Percentiles rank a stretch among this genome's conserved stretches.
Evolutionary conservation across 2,797 vertebrate genomes (phyloP).

Genomic region (Lutra lutra): DNA sequence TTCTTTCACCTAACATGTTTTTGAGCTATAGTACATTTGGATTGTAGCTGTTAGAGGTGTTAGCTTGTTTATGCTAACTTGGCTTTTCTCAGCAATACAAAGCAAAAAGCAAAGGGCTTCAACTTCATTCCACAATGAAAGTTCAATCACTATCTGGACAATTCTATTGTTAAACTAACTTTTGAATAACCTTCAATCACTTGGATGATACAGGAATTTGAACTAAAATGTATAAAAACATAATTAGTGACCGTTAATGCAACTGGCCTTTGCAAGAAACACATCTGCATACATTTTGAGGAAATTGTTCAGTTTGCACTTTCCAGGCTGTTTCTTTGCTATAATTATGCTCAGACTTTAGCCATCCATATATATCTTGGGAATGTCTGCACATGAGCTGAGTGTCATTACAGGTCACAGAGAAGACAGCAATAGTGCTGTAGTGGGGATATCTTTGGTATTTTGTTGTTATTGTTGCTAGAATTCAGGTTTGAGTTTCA

Average conservation of each 20-base stretch:
- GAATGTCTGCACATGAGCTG: neutral
- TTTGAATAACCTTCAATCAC: neutral
- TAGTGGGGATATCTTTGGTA: neutral
- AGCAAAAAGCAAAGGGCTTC: neutral
- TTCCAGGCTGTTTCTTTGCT: neutral
- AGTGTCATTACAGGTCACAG: constrained; percentile 14
- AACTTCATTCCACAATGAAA: neutral
- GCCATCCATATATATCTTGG: neutral
- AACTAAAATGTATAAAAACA: neutral
- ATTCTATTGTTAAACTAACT: constrained; percentile 35
- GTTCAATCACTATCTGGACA: neutral
- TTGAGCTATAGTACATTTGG: neutral
- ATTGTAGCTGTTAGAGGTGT: neutral
- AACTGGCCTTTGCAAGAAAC: neutral
- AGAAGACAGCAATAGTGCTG: neutral
- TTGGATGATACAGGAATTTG: neutral
- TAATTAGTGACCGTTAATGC: constrained; percentile 38
- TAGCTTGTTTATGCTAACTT: constrained; percentile 28
- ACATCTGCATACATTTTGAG: neutral
- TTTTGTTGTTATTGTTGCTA: neutral
- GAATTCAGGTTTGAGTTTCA: neutral
- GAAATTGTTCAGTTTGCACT: constrained; percentile 16
- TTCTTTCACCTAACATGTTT: neutral
- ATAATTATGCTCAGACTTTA: neutral
- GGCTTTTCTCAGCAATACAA: neutral